Evolutionary conservation across 2,113 vertebrate genomes (phyloP).

Genomic region (Pipra filicauda): DNA sequence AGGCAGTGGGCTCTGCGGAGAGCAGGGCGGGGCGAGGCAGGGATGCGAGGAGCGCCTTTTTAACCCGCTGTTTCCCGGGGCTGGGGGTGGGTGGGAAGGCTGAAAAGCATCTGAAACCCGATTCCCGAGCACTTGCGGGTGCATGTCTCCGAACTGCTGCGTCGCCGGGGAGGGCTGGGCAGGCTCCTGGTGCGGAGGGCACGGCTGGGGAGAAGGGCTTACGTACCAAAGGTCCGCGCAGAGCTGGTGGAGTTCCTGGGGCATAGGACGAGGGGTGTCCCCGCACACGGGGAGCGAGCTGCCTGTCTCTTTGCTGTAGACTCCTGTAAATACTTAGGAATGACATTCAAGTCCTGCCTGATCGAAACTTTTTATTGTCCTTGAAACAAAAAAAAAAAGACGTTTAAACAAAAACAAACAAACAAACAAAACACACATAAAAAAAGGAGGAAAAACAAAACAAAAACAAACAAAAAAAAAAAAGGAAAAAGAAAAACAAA

Average conservation of each 20-base stretch:
- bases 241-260: conserved; percentile 67
- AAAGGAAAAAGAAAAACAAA: neutral
- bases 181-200: conserved; percentile 48
- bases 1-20: conserved; percentile 29
- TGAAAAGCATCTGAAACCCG: neutral
- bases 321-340: conserved; percentile 79
- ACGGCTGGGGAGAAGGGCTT: conserved; percentile 75
- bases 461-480: neutral
- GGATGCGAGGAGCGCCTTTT: conserved; percentile 53
- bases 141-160: conserved; percentile 41
- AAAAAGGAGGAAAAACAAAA: neutral
- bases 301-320: conserved; percentile 74
- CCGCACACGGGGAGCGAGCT: conserved; percentile 20
- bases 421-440: neutral
- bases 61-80: conserved; percentile 8
- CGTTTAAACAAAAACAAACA: conserved; percentile 3
- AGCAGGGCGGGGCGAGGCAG: conserved; percentile 60
- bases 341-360: conserved; percentile 77
- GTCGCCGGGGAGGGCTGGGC: conserved; percentile 47
- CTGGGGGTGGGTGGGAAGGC: conserved; percentile 24
- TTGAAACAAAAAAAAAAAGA: conserved; percentile 59
- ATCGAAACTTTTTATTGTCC: conserved; percentile 72
- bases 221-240: conserved; percentile 79
- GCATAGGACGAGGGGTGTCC: conserved; percentile 53
- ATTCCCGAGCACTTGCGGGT: neutral